Evolutionary conservation across 2,888 invertebrate species (phyloP), one percentile per base, ranked within the genome.

Genomic region (Cantharis rustica): DNA sequence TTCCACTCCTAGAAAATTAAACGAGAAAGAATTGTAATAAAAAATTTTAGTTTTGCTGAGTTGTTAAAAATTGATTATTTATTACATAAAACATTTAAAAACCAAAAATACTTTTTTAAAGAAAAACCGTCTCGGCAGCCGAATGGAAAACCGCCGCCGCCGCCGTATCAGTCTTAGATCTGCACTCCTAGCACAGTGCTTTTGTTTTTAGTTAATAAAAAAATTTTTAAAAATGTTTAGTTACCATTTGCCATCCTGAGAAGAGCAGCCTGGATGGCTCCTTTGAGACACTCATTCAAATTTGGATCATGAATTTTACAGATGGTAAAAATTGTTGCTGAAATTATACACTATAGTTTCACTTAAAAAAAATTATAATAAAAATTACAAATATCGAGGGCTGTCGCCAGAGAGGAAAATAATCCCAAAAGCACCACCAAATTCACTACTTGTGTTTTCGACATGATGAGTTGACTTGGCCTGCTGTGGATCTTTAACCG

Each of bases 1-100:
- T 31, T 90, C 88, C 64, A 92, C 89, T 61, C 93, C 93, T 93
- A n/a, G 86, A 4, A 73, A 31, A 13, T n/a, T n/a, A n/a, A n/a
- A n/a, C n/a, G n/a, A n/a, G n/a, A n/a, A n/a, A n/a, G n/a, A n/a
- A n/a, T n/a, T n/a, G n/a, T n/a, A n/a, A n/a, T n/a, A n/a, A n/a
- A n/a, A n/a, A n/a, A n/a, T n/a, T n/a, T n/a, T n/a, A n/a, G n/a
- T n/a, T n/a, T n/a, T n/a, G n/a, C n/a, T n/a, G n/a, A n/a, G n/a
- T n/a, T n/a, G n/a, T n/a, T n/a, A n/a, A n/a, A n/a, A n/a, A n/a
- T n/a, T n/a, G n/a, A n/a, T n/a, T n/a, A n/a, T n/a, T n/a, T n/a
- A n/a, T n/a, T n/a, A n/a, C n/a, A n/a, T n/a, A n/a, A n/a, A n/a
- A n/a, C n/a, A n/a, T n/a, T n/a, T n/a, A n/a, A n/a, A n/a, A n/a